A percentile compares a stretch with the other conserved stretches of the same genome.
phyloP scores from a whole-genome alignment of 2,113 vertebrate genomes.

The Lutjanus erythropterus region DNA sequence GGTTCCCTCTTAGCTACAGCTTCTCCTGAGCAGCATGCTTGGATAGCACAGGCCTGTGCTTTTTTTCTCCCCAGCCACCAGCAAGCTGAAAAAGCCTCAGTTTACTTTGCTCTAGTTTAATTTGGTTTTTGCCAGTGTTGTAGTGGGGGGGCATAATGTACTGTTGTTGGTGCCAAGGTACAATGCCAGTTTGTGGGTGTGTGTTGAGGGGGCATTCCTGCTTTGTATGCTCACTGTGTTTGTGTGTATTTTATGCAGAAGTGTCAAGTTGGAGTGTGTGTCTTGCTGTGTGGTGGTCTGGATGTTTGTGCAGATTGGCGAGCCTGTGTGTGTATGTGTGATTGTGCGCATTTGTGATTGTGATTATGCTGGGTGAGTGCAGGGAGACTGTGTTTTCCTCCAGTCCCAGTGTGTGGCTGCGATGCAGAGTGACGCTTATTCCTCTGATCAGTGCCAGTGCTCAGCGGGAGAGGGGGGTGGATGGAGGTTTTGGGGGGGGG shows the following conservation, averaged over 20 bases:
- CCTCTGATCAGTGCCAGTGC: conserved; percentile 73
- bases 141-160: conserved; percentile 10
- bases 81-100: conserved; percentile 23
- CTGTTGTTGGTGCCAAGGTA: conserved; percentile 26
- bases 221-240: conserved; percentile 19
- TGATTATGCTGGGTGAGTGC: conserved; percentile 50
- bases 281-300: conserved; percentile 36
- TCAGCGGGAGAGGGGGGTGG: conserved; percentile 49
- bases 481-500: conserved; percentile 8
- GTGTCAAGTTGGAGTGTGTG: conserved; percentile 40
- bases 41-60: not conserved
- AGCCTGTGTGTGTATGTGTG: not conserved
- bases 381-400: conserved; percentile 56
- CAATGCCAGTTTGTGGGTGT: conserved; percentile 25
- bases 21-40: conserved; percentile 2
- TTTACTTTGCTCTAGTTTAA: conserved; percentile 43
- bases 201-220: not conserved
- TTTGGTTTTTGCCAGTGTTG: conserved; percentile 30
- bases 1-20: conserved; percentile 24
- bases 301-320: conserved; percentile 9
- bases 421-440: conserved; percentile 53
- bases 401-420: conserved; percentile 59
- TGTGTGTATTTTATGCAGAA: conserved; percentile 28
- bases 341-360: conserved; percentile 32
- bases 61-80: not conserved